A percentile compares a stretch with the other conserved stretches of the same genome.
Conservation (phyloP, 2,888 invertebrate genomes). For the Pterostichus madidus region DNA sequence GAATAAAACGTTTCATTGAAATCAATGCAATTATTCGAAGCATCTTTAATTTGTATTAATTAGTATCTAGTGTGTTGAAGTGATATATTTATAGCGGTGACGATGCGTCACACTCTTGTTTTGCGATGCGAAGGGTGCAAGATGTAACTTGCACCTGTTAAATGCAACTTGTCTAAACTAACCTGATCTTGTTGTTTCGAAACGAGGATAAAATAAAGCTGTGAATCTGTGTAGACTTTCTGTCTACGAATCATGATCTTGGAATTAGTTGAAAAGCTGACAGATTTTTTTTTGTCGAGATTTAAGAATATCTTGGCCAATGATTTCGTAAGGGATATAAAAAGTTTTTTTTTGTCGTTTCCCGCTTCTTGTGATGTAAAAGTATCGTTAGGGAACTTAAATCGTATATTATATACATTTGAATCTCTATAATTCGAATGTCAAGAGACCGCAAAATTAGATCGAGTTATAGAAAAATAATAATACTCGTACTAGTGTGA, state of each 20-base stretch:
- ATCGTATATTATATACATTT: too few relatives aligned
- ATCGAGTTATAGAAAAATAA: too few relatives aligned
- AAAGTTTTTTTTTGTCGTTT: conserved; percentile 13
- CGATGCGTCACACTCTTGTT: conserved; percentile 45
- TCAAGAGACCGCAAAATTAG: too few relatives aligned
- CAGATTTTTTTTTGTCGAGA: conserved; percentile 28
- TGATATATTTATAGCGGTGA: conserved; percentile 56
- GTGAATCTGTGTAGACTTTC: conserved; percentile 57
- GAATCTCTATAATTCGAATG: too few relatives aligned
- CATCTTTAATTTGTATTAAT: conserved; percentile 57
- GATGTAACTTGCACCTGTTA: conserved; percentile 47
- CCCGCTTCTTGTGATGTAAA: neutral
- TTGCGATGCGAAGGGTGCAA: conserved; percentile 55
- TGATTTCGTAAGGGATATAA: conserved; percentile 55
- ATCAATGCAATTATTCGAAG: conserved; percentile 27
- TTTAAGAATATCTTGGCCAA: conserved; percentile 60
- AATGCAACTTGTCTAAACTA: conserved; percentile 16
- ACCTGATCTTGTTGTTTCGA: conserved; percentile 33
- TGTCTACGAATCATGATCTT: conserved; percentile 63
- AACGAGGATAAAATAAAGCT: conserved; percentile 43
- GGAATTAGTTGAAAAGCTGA: conserved; percentile 55
- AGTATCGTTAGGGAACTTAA: neutral
- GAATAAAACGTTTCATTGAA: conserved; percentile 3
- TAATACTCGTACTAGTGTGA: too few relatives aligned
- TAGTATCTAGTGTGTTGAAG: conserved; percentile 55